Evolutionary conservation across 1,140 invertebrate genomes (phyloP).

Genomic region (Plectrocnemia conspersa): DNA sequence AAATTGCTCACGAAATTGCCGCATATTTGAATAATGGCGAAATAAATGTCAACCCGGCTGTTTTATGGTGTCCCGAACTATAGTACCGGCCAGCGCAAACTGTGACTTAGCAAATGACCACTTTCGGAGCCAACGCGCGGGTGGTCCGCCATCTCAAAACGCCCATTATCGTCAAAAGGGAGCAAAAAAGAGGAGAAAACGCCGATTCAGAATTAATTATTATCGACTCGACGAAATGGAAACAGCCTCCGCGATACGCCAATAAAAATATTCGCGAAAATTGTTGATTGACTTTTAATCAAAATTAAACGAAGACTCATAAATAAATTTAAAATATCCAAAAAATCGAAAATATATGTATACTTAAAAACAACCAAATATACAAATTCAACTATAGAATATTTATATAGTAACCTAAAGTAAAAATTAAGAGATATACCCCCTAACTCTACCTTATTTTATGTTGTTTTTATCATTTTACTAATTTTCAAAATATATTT

Average conservation of each 20-base stretch:
- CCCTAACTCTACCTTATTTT: too few relatives aligned
- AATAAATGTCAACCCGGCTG: conserved; percentile 32
- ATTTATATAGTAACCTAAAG: background rate
- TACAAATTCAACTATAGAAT: background rate
- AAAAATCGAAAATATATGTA: too few relatives aligned
- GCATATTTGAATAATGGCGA: conserved; percentile 31
- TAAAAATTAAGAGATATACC: background rate
- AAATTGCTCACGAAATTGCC: conserved; percentile 18
- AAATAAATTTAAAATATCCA: too few relatives aligned
- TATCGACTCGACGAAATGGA: background rate
- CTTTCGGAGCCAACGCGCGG: conserved; percentile 15
- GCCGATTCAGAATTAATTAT: conserved; percentile 32
- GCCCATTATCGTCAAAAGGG: conserved; percentile 20
- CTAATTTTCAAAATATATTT: too few relatives aligned
- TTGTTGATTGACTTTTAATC: background rate
- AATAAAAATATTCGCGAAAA: background rate
- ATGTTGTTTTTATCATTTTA: too few relatives aligned
- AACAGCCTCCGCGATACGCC: background rate
- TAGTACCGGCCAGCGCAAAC: background rate
- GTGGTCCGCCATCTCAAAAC: conserved; percentile 31
- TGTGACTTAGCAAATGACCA: conserved; percentile 4
- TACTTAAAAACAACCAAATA: background rate
- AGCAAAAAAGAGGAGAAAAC: conserved; percentile 23
- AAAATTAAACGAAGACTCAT: background rate
- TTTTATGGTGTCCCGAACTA: conserved; percentile 24